A percentile compares a stretch with the other conserved stretches of the same genome.
Evolutionary conservation across 2,113 vertebrate genomes (phyloP).

Genomic region (Laterallus jamaicensis): DNA sequence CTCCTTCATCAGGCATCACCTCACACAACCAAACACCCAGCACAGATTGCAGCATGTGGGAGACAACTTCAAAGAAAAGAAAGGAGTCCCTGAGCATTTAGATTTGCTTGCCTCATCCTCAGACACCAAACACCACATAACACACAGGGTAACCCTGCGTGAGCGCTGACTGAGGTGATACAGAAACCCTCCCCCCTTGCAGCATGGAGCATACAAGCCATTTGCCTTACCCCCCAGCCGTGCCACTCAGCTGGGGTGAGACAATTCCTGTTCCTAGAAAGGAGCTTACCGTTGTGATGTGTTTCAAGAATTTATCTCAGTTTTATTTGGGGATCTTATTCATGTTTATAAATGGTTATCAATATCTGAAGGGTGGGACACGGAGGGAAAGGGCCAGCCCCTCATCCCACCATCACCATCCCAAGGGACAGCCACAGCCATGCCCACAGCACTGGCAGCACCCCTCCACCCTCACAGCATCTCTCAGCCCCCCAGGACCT

Average conservation of each 20-base stretch:
- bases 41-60: no score
- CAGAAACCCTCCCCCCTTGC: neutral
- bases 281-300: no score
- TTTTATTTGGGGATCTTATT: neutral
- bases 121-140: neutral
- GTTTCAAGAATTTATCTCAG: neutral
- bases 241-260: rapidly evolving
- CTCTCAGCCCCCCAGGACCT: neutral
- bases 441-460: neutral
- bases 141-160: neutral
- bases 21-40: neutral
- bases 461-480: neutral
- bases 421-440: neutral
- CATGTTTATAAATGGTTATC: no score
- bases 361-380: no score
- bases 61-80: neutral
- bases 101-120: neutral
- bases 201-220: rapidly evolving
- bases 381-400: neutral
- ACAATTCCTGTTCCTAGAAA: neutral
- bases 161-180: neutral
- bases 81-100: neutral
- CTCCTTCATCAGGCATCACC: neutral
- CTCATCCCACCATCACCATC: neutral
- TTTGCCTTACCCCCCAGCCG: rapidly evolving